Conservation (phyloP, 2,113 vertebrate genomes). For the Petrocephalus zakoni region DNA sequence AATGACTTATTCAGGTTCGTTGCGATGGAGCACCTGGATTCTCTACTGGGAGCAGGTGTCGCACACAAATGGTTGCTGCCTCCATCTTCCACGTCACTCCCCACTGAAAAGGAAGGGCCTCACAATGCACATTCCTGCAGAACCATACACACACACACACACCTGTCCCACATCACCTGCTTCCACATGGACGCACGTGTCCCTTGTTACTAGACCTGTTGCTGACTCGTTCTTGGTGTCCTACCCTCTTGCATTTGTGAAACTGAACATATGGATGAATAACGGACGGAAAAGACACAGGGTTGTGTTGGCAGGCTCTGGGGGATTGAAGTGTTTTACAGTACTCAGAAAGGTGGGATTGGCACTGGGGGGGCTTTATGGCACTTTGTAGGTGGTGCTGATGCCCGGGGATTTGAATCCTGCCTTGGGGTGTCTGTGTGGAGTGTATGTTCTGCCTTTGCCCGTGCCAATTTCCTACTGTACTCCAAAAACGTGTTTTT, state of each 20-base stretch:
- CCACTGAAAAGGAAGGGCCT: background rate
- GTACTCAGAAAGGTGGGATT: background rate
- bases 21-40: background rate
- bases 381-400: background rate
- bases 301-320: background rate
- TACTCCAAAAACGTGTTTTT: background rate
- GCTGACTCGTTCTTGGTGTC: background rate
- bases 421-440: background rate
- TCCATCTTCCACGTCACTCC: background rate
- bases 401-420: background rate
- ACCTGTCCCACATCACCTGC: background rate
- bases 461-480: background rate
- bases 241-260: background rate
- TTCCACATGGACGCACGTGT: background rate
- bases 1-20: background rate
- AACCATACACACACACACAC: background rate
- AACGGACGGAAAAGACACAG: background rate
- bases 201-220: background rate
- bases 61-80: background rate
- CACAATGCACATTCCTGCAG: background rate
- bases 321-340: background rate
- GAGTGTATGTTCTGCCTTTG: no score
- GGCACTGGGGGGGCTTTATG: background rate
- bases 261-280: background rate
- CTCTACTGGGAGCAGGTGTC: background rate